Base-by-base conservation (phyloP, 1,140 invertebrate species). In the Tigriopus japonicus region DNA sequence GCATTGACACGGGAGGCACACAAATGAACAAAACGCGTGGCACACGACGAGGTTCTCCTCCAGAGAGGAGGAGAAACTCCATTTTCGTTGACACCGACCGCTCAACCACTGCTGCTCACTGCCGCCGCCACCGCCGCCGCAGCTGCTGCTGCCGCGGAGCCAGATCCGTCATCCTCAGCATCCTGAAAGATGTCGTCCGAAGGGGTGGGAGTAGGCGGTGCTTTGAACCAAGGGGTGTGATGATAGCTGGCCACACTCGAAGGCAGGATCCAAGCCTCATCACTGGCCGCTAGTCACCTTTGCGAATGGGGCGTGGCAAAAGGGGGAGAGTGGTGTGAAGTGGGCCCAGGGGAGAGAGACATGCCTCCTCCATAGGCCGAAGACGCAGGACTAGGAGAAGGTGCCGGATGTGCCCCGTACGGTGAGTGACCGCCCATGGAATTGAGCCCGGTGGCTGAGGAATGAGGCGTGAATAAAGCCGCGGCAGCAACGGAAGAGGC, bases 301-400 rank as follows among this genome's bases (percentile, higher is more conserved):
- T 15, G n/a, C 45, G 45, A 21, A 49, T 49, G 58, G 63, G 49
- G 66, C 62, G 42, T 62, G 62, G 10, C 54, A 62, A 56, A 65
- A 62, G 62, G 65, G 62, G 21, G 62, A 60, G 55, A 63, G 59
- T 6, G 43, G 59, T 41, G 64, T 54, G 54, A 63, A 63, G 17
- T 35, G 28, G 28, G 28, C 3, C 28, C 28, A 62, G 62, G 7
- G 63, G 63, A 49, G 62, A 63, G 61, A 62, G 64, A 12, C 64
- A 64, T 17, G 62, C 59, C 12, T 63, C 62, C 14, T 63, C 60
- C 61, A 65, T 63, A 40, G 64, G 63, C 28, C 45, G 65, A 35
- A 35, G 28, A 35, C 28, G 28, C 28, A 35, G 77, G 76, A n/a
- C 76, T 74, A 60, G 65, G 63, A 28, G 65, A 61, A 53, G 65